Evolutionary conservation across 2,888 invertebrate genomes (phyloP).

Genomic region (Drosophila nr. fundita): DNA sequence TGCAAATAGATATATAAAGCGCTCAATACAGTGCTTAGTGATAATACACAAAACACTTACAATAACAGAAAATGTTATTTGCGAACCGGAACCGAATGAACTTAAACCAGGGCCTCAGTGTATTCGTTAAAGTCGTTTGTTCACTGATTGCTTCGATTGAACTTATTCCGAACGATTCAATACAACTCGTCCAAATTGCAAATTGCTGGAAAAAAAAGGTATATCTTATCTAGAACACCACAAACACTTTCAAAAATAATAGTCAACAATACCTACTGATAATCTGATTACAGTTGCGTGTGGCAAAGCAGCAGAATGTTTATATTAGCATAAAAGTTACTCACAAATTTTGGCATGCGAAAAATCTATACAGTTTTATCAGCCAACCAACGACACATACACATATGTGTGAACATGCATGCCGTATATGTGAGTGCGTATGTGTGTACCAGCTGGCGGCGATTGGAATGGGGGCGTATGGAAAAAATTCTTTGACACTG

Average conservation of each 20-base stretch:
- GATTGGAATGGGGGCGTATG: slow-evolving; percentile 55
- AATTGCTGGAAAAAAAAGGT: slow-evolving; percentile 49
- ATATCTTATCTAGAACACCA: slow-evolving; percentile 12
- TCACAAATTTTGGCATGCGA: slow-evolving; percentile 55
- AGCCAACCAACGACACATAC: slow-evolving; percentile 37
- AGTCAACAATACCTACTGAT: not conserved
- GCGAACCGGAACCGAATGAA: slow-evolving; percentile 19
- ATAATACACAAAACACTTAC: not conserved
- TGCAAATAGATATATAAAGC: not conserved
- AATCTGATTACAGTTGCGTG: not conserved
- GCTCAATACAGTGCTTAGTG: too few species aligned
- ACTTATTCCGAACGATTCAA: slow-evolving; percentile 31
- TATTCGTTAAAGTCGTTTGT: slow-evolving; percentile 5
- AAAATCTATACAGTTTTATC: slow-evolving; percentile 75
- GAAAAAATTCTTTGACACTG: slow-evolving; percentile 39
- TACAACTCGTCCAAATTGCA: slow-evolving; percentile 34
- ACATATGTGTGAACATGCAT: slow-evolving; percentile 4
- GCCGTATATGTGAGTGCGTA: slow-evolving; percentile 21
- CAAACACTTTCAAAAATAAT: not conserved
- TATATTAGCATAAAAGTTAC: slow-evolving; percentile 7
- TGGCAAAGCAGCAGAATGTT: not conserved
- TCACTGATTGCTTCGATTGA: slow-evolving; percentile 30
- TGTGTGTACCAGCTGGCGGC: slow-evolving; percentile 49
- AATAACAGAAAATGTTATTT: not conserved
- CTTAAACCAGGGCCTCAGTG: slow-evolving; percentile 3